Evolutionary conservation across 2,888 invertebrate species (phyloP).

Genomic region (Lymantria dispar): DNA sequence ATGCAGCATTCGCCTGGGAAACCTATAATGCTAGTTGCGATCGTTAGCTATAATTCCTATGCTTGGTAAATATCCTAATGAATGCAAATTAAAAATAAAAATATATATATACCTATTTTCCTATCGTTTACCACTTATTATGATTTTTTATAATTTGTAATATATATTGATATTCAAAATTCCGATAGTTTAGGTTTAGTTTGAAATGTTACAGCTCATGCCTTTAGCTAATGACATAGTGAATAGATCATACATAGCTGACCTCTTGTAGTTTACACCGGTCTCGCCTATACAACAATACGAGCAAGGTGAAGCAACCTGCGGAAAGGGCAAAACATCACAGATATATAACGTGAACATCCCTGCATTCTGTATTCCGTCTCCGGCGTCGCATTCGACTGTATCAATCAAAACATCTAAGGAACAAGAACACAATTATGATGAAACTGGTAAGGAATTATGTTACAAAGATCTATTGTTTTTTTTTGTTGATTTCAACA

Average conservation of each 20-base stretch:
- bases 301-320: constrained; percentile 75
- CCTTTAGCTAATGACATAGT: constrained; percentile 12
- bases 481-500: constrained; percentile 15
- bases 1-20: too few relatives aligned
- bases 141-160: too few relatives aligned
- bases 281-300: constrained; percentile 59
- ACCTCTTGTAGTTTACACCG: constrained; percentile 45
- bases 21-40: too few relatives aligned
- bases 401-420: constrained; percentile 42
- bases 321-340: constrained; percentile 69
- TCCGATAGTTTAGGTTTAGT: neutral
- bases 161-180: too few relatives aligned
- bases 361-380: constrained; percentile 61
- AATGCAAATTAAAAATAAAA: too few relatives aligned
- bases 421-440: constrained; percentile 35
- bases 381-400: constrained; percentile 44
- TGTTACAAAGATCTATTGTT: constrained; percentile 20
- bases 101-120: too few relatives aligned
- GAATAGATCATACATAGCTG: constrained; percentile 28
- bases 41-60: too few relatives aligned
- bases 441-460: constrained; percentile 62
- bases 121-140: too few relatives aligned
- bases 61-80: too few relatives aligned
- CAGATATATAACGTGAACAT: constrained; percentile 73
- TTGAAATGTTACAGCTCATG: neutral